Evolutionary conservation across 1,140 invertebrate genomes (phyloP), one percentile per base, ranked within the genome.

Genomic region (Archivesica marissinica): DNA sequence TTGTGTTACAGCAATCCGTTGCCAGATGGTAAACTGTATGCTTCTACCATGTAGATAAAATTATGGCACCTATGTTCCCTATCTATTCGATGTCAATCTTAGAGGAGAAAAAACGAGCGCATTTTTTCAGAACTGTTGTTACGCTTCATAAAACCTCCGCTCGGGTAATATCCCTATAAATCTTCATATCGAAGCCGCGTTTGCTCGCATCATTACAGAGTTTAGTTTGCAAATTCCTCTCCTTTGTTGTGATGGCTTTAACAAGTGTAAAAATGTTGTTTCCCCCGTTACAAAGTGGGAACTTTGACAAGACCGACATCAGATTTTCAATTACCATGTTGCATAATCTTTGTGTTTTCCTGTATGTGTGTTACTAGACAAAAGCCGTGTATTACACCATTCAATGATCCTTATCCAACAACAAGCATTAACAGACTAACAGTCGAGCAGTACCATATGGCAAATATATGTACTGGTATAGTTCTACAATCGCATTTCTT

Each of bases 51-150:
- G 7, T 9, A 64, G 50, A 78, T 56, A 59, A 77, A 35, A 54
- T 77, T 30, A 39, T 39, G 47, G 50, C 30, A 56, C 35, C 39
- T 52, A 77, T 52, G 11, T 39, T 38, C 30, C 20, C 20, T 54
- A 78, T 78, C 75, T 78, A 11, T 25, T 23, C 1, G 52, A 54
- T 64, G 75, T 61, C 75, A 78, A 61, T 78, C 75, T 61, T 64
- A 35, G 13, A 35, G 59, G 56, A 30, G 30, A 25, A 33, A 17
- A 64, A 64, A 61, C 20, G 20, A 23, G 4, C 47, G 39, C 4
- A 35, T 59, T 64, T 70, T 78, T 54, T 39, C 33, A 41, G 50
- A 39, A 50, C 35, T 61, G 17, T 35, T 38, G 75, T 78, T 41
- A 17, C 75, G 75, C 75, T 39, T 78, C 75, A 78, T 78, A 59